Evolutionary conservation across 1,140 invertebrate species (phyloP), one percentile per base, ranked within the genome.

Genomic region (Drosophila pachea): DNA sequence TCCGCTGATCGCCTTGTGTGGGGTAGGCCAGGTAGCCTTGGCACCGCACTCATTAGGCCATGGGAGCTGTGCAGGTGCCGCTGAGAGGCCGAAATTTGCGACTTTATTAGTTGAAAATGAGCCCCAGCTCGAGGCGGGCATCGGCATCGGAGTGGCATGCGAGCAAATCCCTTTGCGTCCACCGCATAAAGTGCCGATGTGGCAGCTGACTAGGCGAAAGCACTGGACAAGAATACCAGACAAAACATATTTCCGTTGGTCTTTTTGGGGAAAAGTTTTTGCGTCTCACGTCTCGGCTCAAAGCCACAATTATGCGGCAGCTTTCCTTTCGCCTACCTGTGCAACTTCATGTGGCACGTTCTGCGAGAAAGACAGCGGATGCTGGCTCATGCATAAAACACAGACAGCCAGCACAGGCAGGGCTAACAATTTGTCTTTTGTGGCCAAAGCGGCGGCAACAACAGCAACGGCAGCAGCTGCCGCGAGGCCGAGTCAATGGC

Each of bases 21-120:
- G 43, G 47, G 58, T 67, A 47, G n/a, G n/a, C n/a, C 62, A 78
- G 79, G 81, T 83, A 83, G 69, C 65, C 49, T 22, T 22, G 62
- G 22, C 70, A 40, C 32, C 43, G 32, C 29, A 43, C 35, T 45
- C 50, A 78, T 72, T 72, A 68, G 62, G 60, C 48, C 16, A 6
- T n/a, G 32, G 59, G 42, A 74, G 68, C 32, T 61, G 47, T 55
- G 47, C 33, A 16, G 49, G 43, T 29, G 59, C 16, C 58, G 56
- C 62, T 49, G 32, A 8, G 49, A 64, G 54, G 36, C 55, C 66
- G 79, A 74, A 79, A 79, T 86, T 79, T 86, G 60, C 59, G 40
- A 70, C 49, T 86, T 84, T 84, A 84, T 86, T 84, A 76, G 81
- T 47, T 55, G 50, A 64, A 78, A 84, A 83, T 76, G 55, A 50